Conservation (phyloP, 2,888 invertebrate species). For the Netelia melanura region DNA sequence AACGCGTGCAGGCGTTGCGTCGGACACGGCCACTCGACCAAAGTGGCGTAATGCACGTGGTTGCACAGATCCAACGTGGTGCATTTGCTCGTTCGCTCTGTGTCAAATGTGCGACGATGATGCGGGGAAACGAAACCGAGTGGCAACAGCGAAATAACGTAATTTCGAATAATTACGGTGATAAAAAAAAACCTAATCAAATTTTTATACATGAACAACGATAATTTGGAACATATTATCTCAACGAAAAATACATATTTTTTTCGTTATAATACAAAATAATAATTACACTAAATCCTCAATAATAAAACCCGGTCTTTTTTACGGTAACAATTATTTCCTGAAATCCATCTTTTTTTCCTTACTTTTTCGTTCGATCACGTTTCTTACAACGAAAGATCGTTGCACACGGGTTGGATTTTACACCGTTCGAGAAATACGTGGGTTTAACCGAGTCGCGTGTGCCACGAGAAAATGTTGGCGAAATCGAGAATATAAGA, state of each 20-base stretch:
- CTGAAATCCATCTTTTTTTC: not conserved
- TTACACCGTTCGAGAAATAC: slow-evolving; percentile 6
- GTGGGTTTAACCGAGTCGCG: slow-evolving; percentile 21
- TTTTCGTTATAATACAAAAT: too few relatives aligned
- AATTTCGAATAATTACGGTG: too few relatives aligned
- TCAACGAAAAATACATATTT: too few relatives aligned
- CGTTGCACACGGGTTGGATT: not conserved
- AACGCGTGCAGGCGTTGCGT: slow-evolving; percentile 54
- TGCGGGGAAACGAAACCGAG: slow-evolving; percentile 3
- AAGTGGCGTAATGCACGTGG: slow-evolving; percentile 53
- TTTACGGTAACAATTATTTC: slow-evolving; percentile 1
- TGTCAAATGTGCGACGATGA: slow-evolving; percentile 15
- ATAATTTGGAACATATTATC: too few relatives aligned
- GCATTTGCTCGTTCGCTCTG: slow-evolving; percentile 28
- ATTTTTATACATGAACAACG: too few relatives aligned
- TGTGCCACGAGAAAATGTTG: slow-evolving; percentile 37
- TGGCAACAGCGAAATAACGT: slow-evolving; percentile 1
- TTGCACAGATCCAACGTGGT: slow-evolving; percentile 23
- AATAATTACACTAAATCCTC: too few relatives aligned
- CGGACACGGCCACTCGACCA: slow-evolving; percentile 45
- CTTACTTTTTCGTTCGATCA: not conserved
- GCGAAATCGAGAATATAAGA: slow-evolving; percentile 55
- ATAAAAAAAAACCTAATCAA: too few relatives aligned
- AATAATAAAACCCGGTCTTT: not conserved
- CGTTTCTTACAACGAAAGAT: slow-evolving; percentile 30